phyloP scores from a whole-genome alignment of 1,140 invertebrate species.

The Dendroctonus valens region DNA sequence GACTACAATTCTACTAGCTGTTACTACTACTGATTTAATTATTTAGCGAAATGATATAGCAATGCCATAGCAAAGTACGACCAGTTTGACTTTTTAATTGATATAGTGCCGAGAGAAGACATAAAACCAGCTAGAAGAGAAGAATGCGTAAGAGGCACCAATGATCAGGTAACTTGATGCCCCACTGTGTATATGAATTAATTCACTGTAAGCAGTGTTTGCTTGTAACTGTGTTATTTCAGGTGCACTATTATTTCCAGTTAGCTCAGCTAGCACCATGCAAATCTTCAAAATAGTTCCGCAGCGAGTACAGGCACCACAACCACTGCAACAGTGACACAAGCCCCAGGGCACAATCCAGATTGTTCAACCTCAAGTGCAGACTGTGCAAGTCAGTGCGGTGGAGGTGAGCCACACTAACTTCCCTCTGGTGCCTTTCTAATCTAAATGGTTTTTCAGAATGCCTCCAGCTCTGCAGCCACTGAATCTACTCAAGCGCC shows the following conservation, averaged over 20 bases:
- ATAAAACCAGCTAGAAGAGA: slow-evolving; percentile 74
- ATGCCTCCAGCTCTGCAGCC: slow-evolving; percentile 17
- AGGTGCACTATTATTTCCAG: slow-evolving; percentile 86
- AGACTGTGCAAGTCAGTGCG: slow-evolving; percentile 61
- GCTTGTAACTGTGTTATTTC: slow-evolving; percentile 35
- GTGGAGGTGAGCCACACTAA: slow-evolving; percentile 54
- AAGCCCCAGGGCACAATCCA: slow-evolving; percentile 59
- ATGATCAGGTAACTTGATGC: slow-evolving; percentile 56
- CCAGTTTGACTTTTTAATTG: slow-evolving; percentile 99
- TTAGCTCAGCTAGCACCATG: slow-evolving; percentile 79
- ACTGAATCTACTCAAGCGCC: slow-evolving; percentile 46
- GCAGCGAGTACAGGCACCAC: slow-evolving; percentile 51
- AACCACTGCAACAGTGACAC: slow-evolving; percentile 43
- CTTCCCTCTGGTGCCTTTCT: not conserved
- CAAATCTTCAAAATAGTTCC: slow-evolving; percentile 59
- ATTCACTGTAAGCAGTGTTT: not conserved
- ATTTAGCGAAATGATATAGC: slow-evolving; percentile 93
- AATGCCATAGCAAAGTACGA: slow-evolving; percentile 97
- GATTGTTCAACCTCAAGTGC: slow-evolving; percentile 66
- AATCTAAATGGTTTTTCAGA: slow-evolving; percentile 14
- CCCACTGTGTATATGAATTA: not conserved
- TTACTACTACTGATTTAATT: slow-evolving; percentile 17
- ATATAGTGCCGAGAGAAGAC: slow-evolving; percentile 97
- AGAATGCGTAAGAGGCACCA: slow-evolving; percentile 55
- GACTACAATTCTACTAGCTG: not conserved